Evolutionary conservation across 2,797 vertebrate genomes (phyloP).

Genomic region (Chrysocyon brachyurus): DNA sequence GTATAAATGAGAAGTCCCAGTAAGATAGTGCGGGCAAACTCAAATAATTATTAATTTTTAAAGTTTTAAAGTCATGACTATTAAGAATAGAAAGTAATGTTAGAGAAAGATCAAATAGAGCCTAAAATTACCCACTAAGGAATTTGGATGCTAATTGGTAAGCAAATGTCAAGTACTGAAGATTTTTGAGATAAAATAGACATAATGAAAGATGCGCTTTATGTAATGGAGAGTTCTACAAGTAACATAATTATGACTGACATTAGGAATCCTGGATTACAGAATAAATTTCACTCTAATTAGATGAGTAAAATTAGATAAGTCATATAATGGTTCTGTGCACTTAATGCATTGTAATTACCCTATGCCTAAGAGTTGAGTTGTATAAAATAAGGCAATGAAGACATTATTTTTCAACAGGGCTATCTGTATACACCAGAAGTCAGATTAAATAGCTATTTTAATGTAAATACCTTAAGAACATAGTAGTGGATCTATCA

Average conservation of each 20-base stretch:
- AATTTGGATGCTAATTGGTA: not conserved
- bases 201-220: not conserved
- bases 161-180: constrained; percentile 23
- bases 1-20: not conserved
- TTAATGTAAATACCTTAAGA: not conserved
- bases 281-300: not conserved
- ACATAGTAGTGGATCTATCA: not conserved
- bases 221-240: not conserved
- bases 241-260: not conserved
- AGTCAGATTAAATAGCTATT: not conserved
- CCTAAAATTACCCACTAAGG: not conserved
- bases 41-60: not conserved
- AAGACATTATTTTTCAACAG: not conserved
- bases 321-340: not conserved
- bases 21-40: not conserved
- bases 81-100: not conserved
- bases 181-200: not conserved
- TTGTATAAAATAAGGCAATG: not conserved
- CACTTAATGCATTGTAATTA: not conserved
- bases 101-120: not conserved
- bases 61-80: not conserved
- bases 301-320: not conserved
- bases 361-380: not conserved
- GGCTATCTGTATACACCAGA: not conserved
- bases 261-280: not conserved